Evolutionary conservation across 2,113 vertebrate species (phyloP).

Genomic region (Myanophis thanlyinensis): DNA sequence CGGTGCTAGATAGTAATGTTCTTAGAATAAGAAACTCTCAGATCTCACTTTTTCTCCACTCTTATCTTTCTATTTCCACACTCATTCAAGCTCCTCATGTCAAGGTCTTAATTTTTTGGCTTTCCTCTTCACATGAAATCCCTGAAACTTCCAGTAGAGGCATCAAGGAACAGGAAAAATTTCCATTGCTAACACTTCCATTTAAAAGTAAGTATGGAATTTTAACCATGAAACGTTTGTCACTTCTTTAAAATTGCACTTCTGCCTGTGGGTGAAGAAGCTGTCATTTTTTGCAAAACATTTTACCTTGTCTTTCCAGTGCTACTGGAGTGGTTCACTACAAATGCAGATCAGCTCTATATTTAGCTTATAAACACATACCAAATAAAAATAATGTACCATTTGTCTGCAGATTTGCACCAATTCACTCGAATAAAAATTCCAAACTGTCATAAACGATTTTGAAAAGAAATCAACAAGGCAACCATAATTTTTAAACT

Average conservation of each 20-base stretch:
- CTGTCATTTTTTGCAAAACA: constrained; percentile 16
- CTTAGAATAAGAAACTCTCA: background rate
- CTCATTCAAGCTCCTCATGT: background rate
- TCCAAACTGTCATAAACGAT: background rate
- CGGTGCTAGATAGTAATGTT: background rate
- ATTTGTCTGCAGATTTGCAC: background rate
- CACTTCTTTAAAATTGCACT: background rate
- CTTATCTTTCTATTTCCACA: background rate
- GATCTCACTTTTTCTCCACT: background rate
- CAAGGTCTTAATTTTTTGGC: background rate
- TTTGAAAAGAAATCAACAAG: background rate
- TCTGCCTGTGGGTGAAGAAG: background rate
- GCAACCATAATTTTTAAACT: background rate
- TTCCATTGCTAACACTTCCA: no score
- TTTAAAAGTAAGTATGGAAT: background rate
- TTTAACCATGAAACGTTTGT: background rate
- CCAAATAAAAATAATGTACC: background rate
- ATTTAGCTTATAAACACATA: background rate
- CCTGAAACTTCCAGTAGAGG: background rate
- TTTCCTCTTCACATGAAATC: background rate
- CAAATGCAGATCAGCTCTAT: background rate
- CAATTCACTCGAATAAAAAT: background rate
- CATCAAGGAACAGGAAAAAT: background rate
- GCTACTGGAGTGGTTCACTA: no score
- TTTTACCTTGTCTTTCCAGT: background rate